Evolutionary conservation across 2,797 vertebrate genomes (phyloP).

Genomic region (Triplophysa bombifrons): DNA sequence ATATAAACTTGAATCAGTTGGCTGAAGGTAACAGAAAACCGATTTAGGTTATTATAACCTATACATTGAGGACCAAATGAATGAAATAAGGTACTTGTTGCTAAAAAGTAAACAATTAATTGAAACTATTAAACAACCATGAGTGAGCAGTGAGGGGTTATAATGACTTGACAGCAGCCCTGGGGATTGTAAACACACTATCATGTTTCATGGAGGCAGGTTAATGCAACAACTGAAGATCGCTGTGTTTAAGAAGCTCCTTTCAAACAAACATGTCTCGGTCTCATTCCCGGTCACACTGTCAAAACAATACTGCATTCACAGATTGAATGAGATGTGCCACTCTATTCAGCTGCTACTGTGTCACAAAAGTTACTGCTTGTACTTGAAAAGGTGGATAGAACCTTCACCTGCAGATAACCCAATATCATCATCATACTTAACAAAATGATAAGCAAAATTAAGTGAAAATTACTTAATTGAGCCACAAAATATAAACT

Average conservation of each 20-base stretch:
- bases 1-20: no score
- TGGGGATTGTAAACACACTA: constrained; percentile 61
- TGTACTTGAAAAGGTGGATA: no score
- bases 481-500: no score
- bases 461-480: no score
- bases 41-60: no score
- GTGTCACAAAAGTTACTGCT: constrained; percentile 36
- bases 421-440: no score
- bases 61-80: not conserved
- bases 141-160: not conserved
- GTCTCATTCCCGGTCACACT: constrained; percentile 42
- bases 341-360: constrained; percentile 64
- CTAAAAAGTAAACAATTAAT: not conserved
- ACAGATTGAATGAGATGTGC: constrained; percentile 53
- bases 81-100: not conserved
- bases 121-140: not conserved
- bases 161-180: not conserved
- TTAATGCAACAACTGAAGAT: constrained; percentile 54
- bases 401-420: no score
- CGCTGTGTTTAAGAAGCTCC: constrained; percentile 50
- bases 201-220: constrained; percentile 65
- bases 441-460: no score
- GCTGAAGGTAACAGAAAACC: no score
- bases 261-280: constrained; percentile 57
- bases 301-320: constrained; percentile 59